Evolutionary conservation across 2,113 vertebrate species (phyloP).

Genomic region (Heterotis niloticus): DNA sequence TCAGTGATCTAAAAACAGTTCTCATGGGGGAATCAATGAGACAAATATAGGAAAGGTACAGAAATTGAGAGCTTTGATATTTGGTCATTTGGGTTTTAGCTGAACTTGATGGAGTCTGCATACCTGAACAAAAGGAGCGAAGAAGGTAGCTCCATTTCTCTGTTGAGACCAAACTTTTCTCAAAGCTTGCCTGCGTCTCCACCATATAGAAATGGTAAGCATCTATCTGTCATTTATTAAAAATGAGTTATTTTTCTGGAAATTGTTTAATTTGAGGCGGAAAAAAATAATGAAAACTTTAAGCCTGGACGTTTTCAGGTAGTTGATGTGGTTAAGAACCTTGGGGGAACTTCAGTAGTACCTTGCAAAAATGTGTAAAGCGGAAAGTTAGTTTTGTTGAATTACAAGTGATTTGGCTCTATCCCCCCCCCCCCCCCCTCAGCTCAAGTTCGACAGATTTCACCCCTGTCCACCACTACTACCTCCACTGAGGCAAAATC

Average conservation of each 20-base stretch:
- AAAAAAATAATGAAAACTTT: too few species aligned
- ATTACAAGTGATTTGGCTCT: neutral
- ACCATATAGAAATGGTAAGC: conserved; percentile 45
- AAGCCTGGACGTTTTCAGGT: neutral
- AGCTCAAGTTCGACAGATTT: conserved; percentile 59
- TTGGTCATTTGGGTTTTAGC: conserved; percentile 35
- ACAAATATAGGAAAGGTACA: neutral
- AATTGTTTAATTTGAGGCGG: too few species aligned
- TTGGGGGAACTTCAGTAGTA: neutral
- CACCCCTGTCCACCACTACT: conserved; percentile 50
- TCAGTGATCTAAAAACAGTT: neutral
- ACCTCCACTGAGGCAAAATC: conserved; percentile 56
- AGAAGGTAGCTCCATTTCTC: conserved; percentile 39
- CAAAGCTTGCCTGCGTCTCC: conserved; percentile 34
- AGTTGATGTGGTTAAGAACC: too few species aligned
- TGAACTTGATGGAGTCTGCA: conserved; percentile 49
- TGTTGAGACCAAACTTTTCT: conserved; percentile 51
- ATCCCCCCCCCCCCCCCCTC: neutral
- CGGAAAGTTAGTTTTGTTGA: neutral
- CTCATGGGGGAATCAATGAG: neutral
- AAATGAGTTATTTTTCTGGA: too few species aligned
- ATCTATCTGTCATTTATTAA: neutral
- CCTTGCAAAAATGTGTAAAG: too few species aligned
- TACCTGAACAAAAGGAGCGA: conserved; percentile 59
- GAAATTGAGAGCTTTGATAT: too few species aligned